These are phyloP conservation scores for Acanthaster planci DNA, from an alignment of 35 echinoderm and acorn worm genomes.

Conservation along the genomic window DNA sequence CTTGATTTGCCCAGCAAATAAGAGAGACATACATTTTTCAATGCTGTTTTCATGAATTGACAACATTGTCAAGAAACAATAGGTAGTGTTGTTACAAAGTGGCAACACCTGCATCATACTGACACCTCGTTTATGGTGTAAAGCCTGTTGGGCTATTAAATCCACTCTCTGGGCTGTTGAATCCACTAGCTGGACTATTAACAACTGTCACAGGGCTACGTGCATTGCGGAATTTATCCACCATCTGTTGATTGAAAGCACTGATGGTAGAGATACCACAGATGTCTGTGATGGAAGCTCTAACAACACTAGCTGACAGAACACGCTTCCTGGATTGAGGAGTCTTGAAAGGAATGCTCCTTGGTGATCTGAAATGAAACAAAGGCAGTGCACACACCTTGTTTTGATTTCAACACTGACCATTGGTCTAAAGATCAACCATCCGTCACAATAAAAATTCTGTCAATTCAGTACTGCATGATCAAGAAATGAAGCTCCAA, in stretches of 20 bases:
- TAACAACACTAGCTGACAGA: neutral
- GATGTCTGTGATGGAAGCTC: neutral
- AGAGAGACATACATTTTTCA: too few species aligned
- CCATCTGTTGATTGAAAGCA: constrained; percentile 59
- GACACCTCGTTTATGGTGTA: constrained; percentile 60
- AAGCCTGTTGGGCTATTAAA: constrained; percentile 64
- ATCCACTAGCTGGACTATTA: constrained; percentile 57
- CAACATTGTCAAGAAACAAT: too few species aligned
- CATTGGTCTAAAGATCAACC: too few species aligned
- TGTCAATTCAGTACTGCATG: too few species aligned
- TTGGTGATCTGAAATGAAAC: neutral
- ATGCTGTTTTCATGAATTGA: too few species aligned
- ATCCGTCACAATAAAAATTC: too few species aligned
- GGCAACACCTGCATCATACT: too few species aligned
- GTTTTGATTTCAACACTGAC: too few species aligned
- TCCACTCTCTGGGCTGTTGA: constrained; percentile 65
- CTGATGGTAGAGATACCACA: constrained; percentile 29
- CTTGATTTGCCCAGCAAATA: too few species aligned
- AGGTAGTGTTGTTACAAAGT: neutral
- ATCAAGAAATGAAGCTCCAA: too few species aligned
- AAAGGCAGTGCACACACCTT: too few species aligned
- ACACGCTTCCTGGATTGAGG: neutral
- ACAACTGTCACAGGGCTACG: constrained; percentile 50
- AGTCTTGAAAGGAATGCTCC: neutral
- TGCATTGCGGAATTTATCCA: constrained; percentile 77